Evolutionary conservation across 1,140 invertebrate genomes (phyloP).

Genomic region (Steinernema khuongi): DNA sequence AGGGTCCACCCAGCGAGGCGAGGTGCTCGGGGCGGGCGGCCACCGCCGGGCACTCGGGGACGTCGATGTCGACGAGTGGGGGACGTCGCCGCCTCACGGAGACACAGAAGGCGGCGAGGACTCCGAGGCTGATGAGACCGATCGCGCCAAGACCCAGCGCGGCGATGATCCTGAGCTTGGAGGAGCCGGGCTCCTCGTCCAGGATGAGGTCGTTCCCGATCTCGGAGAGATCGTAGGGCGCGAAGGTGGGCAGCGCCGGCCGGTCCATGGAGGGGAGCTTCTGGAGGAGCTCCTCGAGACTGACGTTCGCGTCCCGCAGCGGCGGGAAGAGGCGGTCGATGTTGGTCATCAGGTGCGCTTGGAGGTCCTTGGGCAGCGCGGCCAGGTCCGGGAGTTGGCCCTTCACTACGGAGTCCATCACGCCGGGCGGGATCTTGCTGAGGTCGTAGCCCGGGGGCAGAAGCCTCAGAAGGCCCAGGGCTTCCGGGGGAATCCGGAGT

Average conservation of each 20-base stretch:
- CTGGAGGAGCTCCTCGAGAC: constrained; percentile 50
- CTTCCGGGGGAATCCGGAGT: constrained; percentile 36
- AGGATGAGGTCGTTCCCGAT: constrained; percentile 48
- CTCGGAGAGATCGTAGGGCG: constrained; percentile 56
- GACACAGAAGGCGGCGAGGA: constrained; percentile 43
- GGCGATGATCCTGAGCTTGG: constrained; percentile 37
- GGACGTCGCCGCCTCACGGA: not conserved
- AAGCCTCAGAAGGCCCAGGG: constrained; percentile 48
- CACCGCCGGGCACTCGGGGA: not conserved
- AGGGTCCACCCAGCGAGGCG: not conserved
- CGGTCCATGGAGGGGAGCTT: constrained; percentile 54
- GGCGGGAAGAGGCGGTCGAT: constrained; percentile 42
- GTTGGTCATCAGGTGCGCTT: constrained; percentile 52
- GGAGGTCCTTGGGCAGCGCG: constrained; percentile 46
- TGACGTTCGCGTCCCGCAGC: constrained; percentile 35
- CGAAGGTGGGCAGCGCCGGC: constrained; percentile 46
- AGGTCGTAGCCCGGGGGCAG: constrained; percentile 53
- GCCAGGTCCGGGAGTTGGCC: constrained; percentile 53
- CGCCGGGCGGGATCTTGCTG: constrained; percentile 47
- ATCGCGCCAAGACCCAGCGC: constrained; percentile 49
- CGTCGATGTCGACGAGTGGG: not conserved
- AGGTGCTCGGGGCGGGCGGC: not conserved
- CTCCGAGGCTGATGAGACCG: constrained; percentile 42
- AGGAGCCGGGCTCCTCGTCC: constrained; percentile 21
- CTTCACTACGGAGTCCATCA: constrained; percentile 44